phyloP scores from a whole-genome alignment of 2,888 invertebrate species.

The Aleiodes alternator region DNA sequence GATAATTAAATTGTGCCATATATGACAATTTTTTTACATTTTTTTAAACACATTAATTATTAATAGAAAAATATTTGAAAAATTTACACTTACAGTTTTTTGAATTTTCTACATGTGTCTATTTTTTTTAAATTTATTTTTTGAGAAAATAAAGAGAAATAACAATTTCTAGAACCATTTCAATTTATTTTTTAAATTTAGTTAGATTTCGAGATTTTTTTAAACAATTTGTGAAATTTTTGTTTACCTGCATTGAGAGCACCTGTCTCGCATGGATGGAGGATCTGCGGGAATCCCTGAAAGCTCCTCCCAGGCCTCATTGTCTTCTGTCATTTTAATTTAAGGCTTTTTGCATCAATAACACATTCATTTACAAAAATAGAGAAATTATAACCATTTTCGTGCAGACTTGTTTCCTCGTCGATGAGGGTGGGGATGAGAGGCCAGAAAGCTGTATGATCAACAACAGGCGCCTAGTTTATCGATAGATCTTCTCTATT shows the following conservation, averaged over 20 bases:
- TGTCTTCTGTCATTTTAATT: slow-evolving; percentile 62
- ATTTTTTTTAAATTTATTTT: no score
- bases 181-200: slow-evolving; percentile 7
- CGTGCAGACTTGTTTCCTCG: neutral
- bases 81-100: no score
- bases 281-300: slow-evolving; percentile 86
- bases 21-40: no score
- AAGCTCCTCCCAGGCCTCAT: slow-evolving; percentile 81
- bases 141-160: no score
- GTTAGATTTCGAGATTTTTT: neutral
- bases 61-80: no score
- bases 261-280: slow-evolving; percentile 83
- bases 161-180: slow-evolving; percentile 49
- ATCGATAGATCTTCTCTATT: no score
- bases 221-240: neutral
- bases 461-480: no score
- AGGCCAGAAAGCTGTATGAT: no score
- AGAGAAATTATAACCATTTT: neutral
- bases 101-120: no score
- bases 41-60: no score
- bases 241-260: slow-evolving; percentile 85
- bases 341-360: neutral
- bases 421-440: neutral
- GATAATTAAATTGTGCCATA: no score
- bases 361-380: neutral